Percentiles rank a stretch among this genome's conserved stretches.
phyloP scores from a whole-genome alignment of 2,888 invertebrate genomes.

The Xylophagus ater region DNA sequence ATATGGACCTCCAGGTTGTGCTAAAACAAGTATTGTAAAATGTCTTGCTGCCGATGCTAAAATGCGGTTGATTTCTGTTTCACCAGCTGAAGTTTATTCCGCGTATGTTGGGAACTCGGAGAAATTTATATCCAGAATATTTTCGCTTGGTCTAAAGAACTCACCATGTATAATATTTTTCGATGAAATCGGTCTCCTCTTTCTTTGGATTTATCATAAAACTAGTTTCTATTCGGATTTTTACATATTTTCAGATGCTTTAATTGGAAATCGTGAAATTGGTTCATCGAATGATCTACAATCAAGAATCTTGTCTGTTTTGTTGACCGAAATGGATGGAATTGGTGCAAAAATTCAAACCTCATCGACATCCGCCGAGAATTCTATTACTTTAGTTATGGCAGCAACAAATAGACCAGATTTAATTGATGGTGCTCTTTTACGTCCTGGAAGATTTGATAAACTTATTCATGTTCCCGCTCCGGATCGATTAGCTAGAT shows the following conservation, averaged over 20 bases:
- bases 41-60: slow-evolving; percentile 45
- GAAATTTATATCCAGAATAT: slow-evolving; percentile 45
- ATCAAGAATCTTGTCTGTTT: slow-evolving; percentile 47
- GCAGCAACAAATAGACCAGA: slow-evolving; percentile 56
- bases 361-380: slow-evolving; percentile 7
- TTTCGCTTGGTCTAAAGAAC: slow-evolving; percentile 47
- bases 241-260: slow-evolving; percentile 36
- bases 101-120: slow-evolving; percentile 56
- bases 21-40: slow-evolving; percentile 51
- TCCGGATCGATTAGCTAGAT: slow-evolving; percentile 43
- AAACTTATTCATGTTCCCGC: slow-evolving; percentile 49
- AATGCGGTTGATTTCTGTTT: slow-evolving; percentile 45
- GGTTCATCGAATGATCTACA: slow-evolving; percentile 40
- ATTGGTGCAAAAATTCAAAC: slow-evolving; percentile 33
- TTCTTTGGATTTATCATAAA: too few relatives aligned
- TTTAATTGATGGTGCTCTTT: slow-evolving; percentile 48
- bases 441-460: slow-evolving; percentile 54
- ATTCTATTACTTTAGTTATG: slow-evolving; percentile 43
- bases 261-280: slow-evolving; percentile 38
- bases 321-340: slow-evolving; percentile 57
- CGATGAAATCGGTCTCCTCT: slow-evolving; percentile 55
- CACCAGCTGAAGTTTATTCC: slow-evolving; percentile 52
- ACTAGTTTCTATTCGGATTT: too few relatives aligned
- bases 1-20: slow-evolving; percentile 55
- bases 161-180: slow-evolving; percentile 51